Evolutionary conservation across 2,797 vertebrate species (phyloP), one percentile per base, ranked within the genome.

Genomic region (Dryobates pubescens): DNA sequence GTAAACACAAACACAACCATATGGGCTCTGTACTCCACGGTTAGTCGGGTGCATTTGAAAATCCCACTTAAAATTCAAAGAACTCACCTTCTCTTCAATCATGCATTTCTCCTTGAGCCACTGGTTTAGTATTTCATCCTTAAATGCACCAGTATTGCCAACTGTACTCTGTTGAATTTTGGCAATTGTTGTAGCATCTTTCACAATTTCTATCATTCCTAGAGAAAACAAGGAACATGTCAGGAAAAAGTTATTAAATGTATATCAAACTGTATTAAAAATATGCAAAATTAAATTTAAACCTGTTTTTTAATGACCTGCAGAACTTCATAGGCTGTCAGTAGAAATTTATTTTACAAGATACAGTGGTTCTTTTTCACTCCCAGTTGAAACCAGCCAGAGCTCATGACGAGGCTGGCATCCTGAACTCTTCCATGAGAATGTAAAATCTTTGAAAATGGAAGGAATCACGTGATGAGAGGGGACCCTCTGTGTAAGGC

Each of bases 181-280:
- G 51, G 99, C 99, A 36, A 99, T 99, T 41, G 99, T 99, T 32
- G 98, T 99, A 92, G 99, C 99, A 16, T 99, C 99, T 96, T 99
- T 99, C 63, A 99, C 99, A 10, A 99, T 99, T 97, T 99, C 98
- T 0, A 99, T 99, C 99, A 99, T 99, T 80, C 99, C 99, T 99
- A 70, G 5, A 81, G 34, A 86, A 94, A 72, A 89, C 20, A 93
- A 63, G 12, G 17, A 63, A 51, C 10, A 75, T 8, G 11, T 45
- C 26, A 70, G 9, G 59, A 82, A 43, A 13, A 23, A 17, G 10
- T n/a, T 68, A 82, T 8, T 69, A 36, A 5, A 27, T 58, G 51
- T 63, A 24, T 29, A 88, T 30, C 14, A 85, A 79, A 59, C 18
- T 7, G 17, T 26, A 59, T 20, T 63, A 57, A 90, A 88, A 92